Conservation (phyloP, 2,797 vertebrate species). For the Dallia pectoralis region DNA sequence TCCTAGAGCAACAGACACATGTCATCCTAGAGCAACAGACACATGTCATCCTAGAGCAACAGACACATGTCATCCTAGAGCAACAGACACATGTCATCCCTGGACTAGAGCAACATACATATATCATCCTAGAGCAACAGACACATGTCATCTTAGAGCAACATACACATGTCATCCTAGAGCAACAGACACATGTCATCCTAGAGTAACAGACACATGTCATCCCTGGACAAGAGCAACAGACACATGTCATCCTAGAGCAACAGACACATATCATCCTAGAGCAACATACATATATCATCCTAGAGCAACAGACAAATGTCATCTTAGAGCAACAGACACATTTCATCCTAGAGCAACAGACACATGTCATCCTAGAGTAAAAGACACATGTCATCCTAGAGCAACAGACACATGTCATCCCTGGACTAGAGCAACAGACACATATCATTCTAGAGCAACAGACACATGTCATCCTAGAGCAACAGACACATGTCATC, state of each 20-base stretch:
- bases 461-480: constrained; percentile 16
- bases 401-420: neutral
- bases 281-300: too few relatives aligned
- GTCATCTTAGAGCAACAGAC: constrained; percentile 53
- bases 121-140: constrained; percentile 44
- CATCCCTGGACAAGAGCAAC: too few relatives aligned
- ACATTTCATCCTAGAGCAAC: constrained; percentile 46
- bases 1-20: constrained; percentile 14
- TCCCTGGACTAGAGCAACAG: constrained; percentile 55
- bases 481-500: constrained; percentile 54
- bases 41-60: too few relatives aligned
- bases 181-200: neutral
- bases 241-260: constrained; percentile 17
- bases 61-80: constrained; percentile 44
- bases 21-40: constrained; percentile 47
- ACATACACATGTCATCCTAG: constrained; percentile 53
- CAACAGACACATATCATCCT: constrained; percentile 56
- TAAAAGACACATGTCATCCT: constrained; percentile 55
- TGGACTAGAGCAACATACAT: constrained; percentile 52
- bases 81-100: constrained; percentile 15
- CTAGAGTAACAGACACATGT: constrained; percentile 51
- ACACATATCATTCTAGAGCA: constrained; percentile 46
- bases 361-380: constrained; percentile 17
- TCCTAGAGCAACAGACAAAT: too few relatives aligned
- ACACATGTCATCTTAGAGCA: constrained; percentile 34